Base-by-base conservation (phyloP, 2,888 invertebrate genomes). In the Sturmia bella region DNA sequence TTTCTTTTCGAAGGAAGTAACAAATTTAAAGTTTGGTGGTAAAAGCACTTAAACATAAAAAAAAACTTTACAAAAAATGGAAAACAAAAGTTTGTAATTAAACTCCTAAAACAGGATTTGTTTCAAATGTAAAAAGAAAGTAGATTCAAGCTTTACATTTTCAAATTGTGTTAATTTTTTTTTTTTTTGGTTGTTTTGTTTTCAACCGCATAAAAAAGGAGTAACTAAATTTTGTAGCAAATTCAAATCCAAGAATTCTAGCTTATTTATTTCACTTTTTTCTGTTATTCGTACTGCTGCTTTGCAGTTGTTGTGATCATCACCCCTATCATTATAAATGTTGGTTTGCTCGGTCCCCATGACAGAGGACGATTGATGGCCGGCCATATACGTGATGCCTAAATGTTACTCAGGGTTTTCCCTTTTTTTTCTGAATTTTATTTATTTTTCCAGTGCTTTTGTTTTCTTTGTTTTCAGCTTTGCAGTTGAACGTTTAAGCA, bases 281-380 rank as follows among this genome's bases (percentile, higher is more conserved):
- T 56, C 13, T 70, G 59, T 43, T 64, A 24, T 41, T 43, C 17
- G 48, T 15, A 32, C 50, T 56, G 41, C 11, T 57, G 48, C 50
- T 19, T 24, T 73, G 59, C 78, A 57, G 59, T 45, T 45, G 43
- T 19, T 27, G 43, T 66, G 68, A 45, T 56, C 72, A 82, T 78
- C 72, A 82, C 80, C 83, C 88, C 89, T 88, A 89, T 89, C 84
- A 89, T 89, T 89, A 89, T 74, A 68, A 72, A 76, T 61, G 75
- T 76, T 79, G 69, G 69, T 54, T 76, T 17, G 52, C 32, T 68
- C 9, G 17, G 81, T 79, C 77, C 84, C 86, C 85, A 82, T 85
- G 86, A 86, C 86, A 86, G 85, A 82, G 80, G 81, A 86, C 86
- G 86, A 86, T 86, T 86, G 86, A 86, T 86, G 83, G 86, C 80